Conservation (phyloP, 1,140 invertebrate species). For the Euura lappo region DNA sequence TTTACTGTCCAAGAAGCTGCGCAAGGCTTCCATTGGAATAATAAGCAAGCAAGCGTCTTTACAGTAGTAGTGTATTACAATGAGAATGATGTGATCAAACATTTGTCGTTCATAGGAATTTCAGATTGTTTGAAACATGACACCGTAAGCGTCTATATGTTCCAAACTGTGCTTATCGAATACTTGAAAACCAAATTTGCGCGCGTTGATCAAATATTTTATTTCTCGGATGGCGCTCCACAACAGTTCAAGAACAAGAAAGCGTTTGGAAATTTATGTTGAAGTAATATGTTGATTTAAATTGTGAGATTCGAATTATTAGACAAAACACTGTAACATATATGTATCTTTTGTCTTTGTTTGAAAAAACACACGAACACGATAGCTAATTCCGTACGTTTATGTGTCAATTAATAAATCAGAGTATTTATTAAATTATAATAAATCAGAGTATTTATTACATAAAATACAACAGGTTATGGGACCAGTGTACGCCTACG, state of each 20-base stretch:
- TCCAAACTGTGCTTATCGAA: conserved; percentile 14
- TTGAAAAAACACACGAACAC: too few relatives aligned
- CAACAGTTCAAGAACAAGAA: conserved; percentile 35
- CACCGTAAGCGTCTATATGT: conserved; percentile 18
- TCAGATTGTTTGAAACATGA: conserved; percentile 28
- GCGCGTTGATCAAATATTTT: conserved; percentile 15
- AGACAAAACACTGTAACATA: too few relatives aligned
- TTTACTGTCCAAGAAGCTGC: conserved; percentile 41
- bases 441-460: too few relatives aligned
- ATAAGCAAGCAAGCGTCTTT: conserved; percentile 39
- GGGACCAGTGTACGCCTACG: too few relatives aligned
- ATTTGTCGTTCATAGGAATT: conserved; percentile 16
- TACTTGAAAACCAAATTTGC: conserved; percentile 16
- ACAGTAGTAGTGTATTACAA: conserved; percentile 29
- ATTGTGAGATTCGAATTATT: too few relatives aligned
- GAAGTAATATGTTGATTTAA: too few relatives aligned
- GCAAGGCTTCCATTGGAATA: conserved; percentile 41
- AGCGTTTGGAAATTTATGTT: conserved; percentile 28
- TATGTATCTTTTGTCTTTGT: too few relatives aligned
- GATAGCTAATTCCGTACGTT: too few relatives aligned
- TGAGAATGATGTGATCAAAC: conserved; percentile 16
- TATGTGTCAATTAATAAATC: too few relatives aligned
- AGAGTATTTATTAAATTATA: too few relatives aligned
- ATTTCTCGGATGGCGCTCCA: conserved; percentile 30
- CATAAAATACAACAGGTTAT: too few relatives aligned